Base-by-base conservation (phyloP, 2,888 invertebrate genomes). In the Drepana falcataria region DNA sequence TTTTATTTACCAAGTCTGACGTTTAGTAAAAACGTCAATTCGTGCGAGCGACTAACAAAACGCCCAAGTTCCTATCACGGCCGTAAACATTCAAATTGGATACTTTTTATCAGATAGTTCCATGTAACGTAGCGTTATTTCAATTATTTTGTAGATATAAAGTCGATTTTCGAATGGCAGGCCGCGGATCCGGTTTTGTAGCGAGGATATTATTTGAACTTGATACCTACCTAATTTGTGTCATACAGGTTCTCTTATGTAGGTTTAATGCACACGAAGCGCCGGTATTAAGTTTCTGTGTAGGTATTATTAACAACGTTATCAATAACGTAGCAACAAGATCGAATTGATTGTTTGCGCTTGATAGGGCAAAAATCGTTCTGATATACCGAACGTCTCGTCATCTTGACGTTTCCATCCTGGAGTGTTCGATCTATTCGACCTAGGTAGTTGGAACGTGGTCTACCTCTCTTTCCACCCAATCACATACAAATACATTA, bases 1-100 rank as follows among this genome's bases (percentile, higher is more conserved):
- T 67, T 76, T 75, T 77, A 77, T 75, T 69, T 73, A 77, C 69
- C 56, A 74, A 77, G 74, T 77, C 75, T 69, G 73, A 75, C 71
- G 65, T 73, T 72, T 65, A 64, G 62, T 71, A 60, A 73, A 73
- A 70, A 61, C 55, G 63, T 61, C 64, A 68, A 60, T 61, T 64
- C 59, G 58, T 67, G 65, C 61, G 68, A 69, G 62, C 65, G 64
- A 60, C 69, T 58, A 60, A 73, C 68, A 70, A 75, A 68, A 71
- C 64, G 57, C 65, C 56, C 53, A 69, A 64, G 60, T 67, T 69
- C 70, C 61, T 62, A 58, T 63, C 52, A 55, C 55, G 51, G 55
- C 61, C 60, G 64, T 76, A 73, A 69, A 76, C 59, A 71, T 76
- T 66, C 71, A 67, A 69, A 73, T 73, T 69, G 64, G 71, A 68